These are phyloP conservation scores for Gymnothorax javanicus DNA, from an alignment of 2,797 vertebrate species.

Conservation along the genomic window DNA sequence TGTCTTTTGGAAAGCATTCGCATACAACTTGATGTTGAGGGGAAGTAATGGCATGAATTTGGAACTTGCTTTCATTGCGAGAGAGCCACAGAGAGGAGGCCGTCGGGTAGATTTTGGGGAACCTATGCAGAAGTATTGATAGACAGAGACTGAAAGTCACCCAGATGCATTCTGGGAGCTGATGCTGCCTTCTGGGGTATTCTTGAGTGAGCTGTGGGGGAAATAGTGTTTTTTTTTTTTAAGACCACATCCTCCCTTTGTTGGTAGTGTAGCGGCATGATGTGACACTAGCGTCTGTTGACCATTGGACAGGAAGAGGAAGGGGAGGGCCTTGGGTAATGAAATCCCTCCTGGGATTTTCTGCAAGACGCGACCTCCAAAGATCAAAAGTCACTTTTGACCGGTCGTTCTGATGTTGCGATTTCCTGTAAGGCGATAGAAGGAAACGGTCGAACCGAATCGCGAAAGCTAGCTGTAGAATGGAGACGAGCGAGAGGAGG, in stretches of 20 bases:
- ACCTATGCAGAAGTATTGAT: slow-evolving; percentile 66
- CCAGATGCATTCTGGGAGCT: slow-evolving; percentile 60
- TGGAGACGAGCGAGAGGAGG: neutral
- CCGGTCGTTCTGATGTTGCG: slow-evolving; percentile 63
- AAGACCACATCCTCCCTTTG: slow-evolving; percentile 48
- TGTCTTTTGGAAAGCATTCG: neutral
- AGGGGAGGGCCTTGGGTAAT: slow-evolving; percentile 53
- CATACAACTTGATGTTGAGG: neutral
- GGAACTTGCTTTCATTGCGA: neutral
- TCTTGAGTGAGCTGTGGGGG: slow-evolving; percentile 67
- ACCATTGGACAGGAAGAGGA: slow-evolving; percentile 53
- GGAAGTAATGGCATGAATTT: neutral
- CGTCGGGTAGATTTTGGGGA: slow-evolving; percentile 72
- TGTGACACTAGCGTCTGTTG: slow-evolving; percentile 64
- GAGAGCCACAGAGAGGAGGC: slow-evolving; percentile 47
- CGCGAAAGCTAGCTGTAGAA: slow-evolving; percentile 32
- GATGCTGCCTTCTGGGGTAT: slow-evolving; percentile 66
- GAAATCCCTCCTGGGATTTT: slow-evolving; percentile 58
- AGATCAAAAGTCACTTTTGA: slow-evolving; percentile 73
- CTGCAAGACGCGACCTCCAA: slow-evolving; percentile 61
- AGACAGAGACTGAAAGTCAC: slow-evolving; percentile 38
- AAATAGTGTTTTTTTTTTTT: slow-evolving; percentile 55
- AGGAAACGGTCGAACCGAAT: slow-evolving; percentile 38
- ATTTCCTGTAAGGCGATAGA: slow-evolving; percentile 52
- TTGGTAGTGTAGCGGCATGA: slow-evolving; percentile 62